Conservation (phyloP, 2,888 invertebrate genomes). For the Lacanobia oleracea region DNA sequence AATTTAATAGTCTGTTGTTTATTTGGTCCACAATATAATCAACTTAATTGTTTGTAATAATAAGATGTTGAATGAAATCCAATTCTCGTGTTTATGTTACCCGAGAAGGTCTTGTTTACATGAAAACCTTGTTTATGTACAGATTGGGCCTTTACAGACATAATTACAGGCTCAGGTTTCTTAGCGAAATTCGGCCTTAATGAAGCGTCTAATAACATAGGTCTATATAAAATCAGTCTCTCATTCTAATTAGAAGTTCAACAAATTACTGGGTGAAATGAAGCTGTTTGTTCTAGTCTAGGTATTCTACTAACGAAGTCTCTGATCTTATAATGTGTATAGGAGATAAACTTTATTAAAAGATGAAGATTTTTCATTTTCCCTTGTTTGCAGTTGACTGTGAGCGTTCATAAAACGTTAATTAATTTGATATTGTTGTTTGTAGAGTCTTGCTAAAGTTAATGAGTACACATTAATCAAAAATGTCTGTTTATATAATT, state of each 20-base stretch:
- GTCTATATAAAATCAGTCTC: conserved; percentile 17
- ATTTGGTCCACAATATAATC: neutral
- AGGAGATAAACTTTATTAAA: conserved; percentile 15
- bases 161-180: conserved; percentile 38
- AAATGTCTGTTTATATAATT: conserved; percentile 3
- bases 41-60: neutral
- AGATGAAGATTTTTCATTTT: conserved; percentile 14
- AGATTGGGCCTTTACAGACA: conserved; percentile 4
- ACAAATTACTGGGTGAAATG: conserved; percentile 28
- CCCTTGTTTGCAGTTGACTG: neutral
- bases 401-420: conserved; percentile 10
- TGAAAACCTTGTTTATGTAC: conserved; percentile 11
- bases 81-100: conserved; percentile 12
- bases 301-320: conserved; percentile 31
- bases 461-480: conserved; percentile 30
- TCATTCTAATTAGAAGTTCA: conserved; percentile 33
- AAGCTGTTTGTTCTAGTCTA: conserved; percentile 34
- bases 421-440: conserved; percentile 38
- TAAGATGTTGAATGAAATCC: neutral
- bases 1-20: neutral
- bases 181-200: conserved; percentile 18
- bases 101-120: conserved; percentile 7
- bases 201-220: conserved; percentile 19
- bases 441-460: neutral
- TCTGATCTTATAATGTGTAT: conserved; percentile 7